These are phyloP conservation scores for Zapornia atra DNA, from an alignment of 2,113 vertebrate genomes.

Conservation along the genomic window DNA sequence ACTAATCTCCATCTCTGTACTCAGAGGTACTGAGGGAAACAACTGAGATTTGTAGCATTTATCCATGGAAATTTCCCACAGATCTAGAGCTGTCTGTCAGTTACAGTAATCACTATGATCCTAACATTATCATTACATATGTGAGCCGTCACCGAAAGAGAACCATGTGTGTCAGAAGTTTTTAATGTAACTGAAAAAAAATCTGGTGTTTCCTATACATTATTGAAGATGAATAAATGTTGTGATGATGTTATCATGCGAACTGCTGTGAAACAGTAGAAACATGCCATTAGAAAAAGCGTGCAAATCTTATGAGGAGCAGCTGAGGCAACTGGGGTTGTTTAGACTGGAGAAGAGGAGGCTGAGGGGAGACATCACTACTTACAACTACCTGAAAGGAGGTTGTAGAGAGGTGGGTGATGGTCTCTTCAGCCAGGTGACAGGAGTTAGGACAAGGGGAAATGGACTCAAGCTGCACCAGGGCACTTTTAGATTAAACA, in stretches of 20 bases:
- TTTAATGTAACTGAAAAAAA: not conserved
- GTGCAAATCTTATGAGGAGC: too few species aligned
- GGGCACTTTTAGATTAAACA: too few species aligned
- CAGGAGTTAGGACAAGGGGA: too few species aligned
- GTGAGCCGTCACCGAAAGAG: not conserved
- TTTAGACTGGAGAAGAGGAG: too few species aligned
- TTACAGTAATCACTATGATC: not conserved
- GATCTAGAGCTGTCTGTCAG: not conserved
- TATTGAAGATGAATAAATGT: not conserved
- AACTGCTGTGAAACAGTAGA: rapidly evolving
- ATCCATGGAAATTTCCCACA: not conserved
- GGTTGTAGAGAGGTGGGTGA: too few species aligned
- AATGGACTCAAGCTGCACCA: too few species aligned
- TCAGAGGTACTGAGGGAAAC: not conserved
- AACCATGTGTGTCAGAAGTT: rapidly evolving
- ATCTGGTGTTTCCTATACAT: rapidly evolving
- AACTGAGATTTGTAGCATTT: not conserved
- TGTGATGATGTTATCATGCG: rapidly evolving
- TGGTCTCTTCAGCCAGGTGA: too few species aligned
- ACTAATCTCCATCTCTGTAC: not conserved
- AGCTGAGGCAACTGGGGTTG: too few species aligned
- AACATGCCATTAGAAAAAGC: rapidly evolving
- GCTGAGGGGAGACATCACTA: too few species aligned
- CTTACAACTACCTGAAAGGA: too few species aligned
- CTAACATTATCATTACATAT: rapidly evolving